These are phyloP conservation scores for Oscheius sp. DNA, from an alignment of 2,888 invertebrate species.

Conservation along the genomic window DNA sequence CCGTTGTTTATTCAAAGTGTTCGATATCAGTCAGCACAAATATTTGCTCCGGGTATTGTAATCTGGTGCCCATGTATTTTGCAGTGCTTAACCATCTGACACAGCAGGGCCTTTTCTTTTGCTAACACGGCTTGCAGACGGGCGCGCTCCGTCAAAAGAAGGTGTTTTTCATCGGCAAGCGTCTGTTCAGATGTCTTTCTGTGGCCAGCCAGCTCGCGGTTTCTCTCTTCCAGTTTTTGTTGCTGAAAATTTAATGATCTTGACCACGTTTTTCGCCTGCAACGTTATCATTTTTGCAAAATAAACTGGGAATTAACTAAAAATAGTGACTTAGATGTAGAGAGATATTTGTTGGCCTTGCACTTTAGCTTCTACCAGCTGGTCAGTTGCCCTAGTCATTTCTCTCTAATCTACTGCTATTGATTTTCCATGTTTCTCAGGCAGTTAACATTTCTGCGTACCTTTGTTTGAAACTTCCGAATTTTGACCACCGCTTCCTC, in stretches of 20 bases:
- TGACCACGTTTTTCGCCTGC: background rate
- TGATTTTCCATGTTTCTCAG: too few species aligned
- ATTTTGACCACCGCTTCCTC: background rate
- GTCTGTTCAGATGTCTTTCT: background rate
- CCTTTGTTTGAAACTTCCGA: background rate
- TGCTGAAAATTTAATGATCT: slow-evolving; percentile 1
- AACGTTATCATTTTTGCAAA: background rate
- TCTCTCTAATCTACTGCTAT: background rate
- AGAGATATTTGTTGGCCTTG: too few species aligned
- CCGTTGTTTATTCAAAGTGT: too few species aligned
- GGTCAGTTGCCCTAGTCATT: background rate
- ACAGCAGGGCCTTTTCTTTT: slow-evolving; percentile 12
- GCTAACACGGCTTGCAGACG: slow-evolving; percentile 6
- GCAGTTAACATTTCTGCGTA: background rate
- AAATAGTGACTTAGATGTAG: too few species aligned
- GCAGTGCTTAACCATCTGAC: slow-evolving; percentile 29
- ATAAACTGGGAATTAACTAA: background rate
- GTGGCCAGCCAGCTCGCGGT: background rate
- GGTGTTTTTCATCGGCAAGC: slow-evolving; percentile 7
- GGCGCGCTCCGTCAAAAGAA: background rate
- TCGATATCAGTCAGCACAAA: slow-evolving; percentile 10
- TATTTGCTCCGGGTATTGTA: background rate
- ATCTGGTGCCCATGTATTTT: slow-evolving; percentile 12
- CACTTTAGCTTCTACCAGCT: too few species aligned
- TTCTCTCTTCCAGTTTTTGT: slow-evolving; percentile 10